These are phyloP conservation scores for Disparrhopalites patrizii DNA, from an alignment of 2,888 invertebrate genomes.

Conservation along the genomic window DNA sequence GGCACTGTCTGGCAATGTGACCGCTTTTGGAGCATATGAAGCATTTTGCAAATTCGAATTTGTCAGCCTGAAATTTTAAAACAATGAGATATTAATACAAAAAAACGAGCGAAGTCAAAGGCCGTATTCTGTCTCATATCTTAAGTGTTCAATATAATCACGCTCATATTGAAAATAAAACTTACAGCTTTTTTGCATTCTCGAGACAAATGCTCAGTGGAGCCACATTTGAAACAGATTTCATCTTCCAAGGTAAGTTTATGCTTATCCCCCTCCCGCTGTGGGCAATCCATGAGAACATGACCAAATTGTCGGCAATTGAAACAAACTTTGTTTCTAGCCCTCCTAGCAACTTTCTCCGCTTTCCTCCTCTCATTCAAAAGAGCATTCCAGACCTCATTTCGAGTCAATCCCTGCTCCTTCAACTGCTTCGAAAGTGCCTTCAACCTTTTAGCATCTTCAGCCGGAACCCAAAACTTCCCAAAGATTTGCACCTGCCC, in stretches of 20 bases:
- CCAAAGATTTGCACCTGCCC: conserved; percentile 56
- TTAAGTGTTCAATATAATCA: too few species aligned
- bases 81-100: too few species aligned
- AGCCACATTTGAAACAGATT: conserved; percentile 85
- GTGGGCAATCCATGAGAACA: conserved; percentile 72
- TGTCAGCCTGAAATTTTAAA: conserved; percentile 55
- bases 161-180: conserved; percentile 22
- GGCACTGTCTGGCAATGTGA: conserved; percentile 81
- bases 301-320: conserved; percentile 65
- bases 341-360: conserved; percentile 65
- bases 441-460: conserved; percentile 63
- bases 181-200: conserved; percentile 48
- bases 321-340: conserved; percentile 63
- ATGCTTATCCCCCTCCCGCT: conserved; percentile 3
- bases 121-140: too few species aligned
- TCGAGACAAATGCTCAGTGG: conserved; percentile 72
- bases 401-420: conserved; percentile 61
- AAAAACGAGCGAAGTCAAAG: too few species aligned
- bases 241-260: background rate
- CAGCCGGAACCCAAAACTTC: conserved; percentile 68
- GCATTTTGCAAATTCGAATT: conserved; percentile 77
- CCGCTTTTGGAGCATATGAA: conserved; percentile 84
- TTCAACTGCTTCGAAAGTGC: conserved; percentile 63
- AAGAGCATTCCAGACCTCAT: conserved; percentile 63
- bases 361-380: conserved; percentile 67